Conservation (phyloP, 1,140 invertebrate species). For the Mesaphorura yosii region DNA sequence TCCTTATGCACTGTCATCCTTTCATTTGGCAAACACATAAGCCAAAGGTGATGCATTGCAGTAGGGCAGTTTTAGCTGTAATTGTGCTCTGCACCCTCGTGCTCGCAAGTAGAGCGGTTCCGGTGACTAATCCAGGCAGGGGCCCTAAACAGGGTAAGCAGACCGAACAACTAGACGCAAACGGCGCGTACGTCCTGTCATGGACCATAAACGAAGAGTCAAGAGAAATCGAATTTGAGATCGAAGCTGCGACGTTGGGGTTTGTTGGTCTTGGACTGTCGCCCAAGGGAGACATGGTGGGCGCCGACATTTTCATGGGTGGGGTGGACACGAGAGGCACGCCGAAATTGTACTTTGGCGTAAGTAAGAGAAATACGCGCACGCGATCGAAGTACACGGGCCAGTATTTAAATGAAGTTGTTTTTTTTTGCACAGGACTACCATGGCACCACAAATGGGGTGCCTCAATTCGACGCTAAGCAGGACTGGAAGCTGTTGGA, state of each 20-base stretch:
- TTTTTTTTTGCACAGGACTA: slow-evolving; percentile 46
- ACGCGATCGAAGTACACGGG: background rate
- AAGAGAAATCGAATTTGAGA: background rate
- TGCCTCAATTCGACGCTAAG: slow-evolving; percentile 53
- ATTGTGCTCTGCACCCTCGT: no score
- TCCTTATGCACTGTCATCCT: no score
- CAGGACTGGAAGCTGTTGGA: slow-evolving; percentile 55
- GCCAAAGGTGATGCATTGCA: no score
- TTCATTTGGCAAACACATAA: no score
- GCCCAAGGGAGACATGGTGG: background rate
- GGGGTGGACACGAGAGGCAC: background rate
- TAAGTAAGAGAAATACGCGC: background rate
- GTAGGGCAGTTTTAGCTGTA: no score
- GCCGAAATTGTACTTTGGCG: background rate
- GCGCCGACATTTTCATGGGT: slow-evolving; percentile 1
- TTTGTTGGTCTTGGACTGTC: slow-evolving; percentile 8
- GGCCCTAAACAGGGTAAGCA: no score
- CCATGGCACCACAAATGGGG: slow-evolving; percentile 45
- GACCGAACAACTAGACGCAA: background rate
- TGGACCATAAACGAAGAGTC: background rate
- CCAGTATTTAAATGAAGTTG: background rate
- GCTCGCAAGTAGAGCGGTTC: no score
- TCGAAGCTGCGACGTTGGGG: background rate
- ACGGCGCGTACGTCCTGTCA: background rate
- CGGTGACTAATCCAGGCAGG: no score